phyloP scores from a whole-genome alignment of 2,797 vertebrate species.

The Intellagama lesueurii region DNA sequence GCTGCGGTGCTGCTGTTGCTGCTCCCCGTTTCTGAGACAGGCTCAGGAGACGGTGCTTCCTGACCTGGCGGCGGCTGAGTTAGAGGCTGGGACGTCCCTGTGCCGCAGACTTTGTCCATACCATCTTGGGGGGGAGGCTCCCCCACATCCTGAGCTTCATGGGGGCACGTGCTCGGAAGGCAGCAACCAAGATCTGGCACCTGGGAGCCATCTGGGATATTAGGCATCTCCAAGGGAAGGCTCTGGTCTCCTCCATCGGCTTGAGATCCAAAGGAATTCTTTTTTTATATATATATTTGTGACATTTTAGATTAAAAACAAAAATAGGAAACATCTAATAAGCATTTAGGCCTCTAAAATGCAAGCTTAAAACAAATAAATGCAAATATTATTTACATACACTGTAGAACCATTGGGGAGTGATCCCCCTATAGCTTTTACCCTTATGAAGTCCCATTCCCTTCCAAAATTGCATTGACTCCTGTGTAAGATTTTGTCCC shows the following conservation, averaged over 20 bases:
- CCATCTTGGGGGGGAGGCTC: neutral
- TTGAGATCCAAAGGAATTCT: neutral
- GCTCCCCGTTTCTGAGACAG: slow-evolving; percentile 13
- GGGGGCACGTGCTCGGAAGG: neutral
- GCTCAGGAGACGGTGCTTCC: neutral
- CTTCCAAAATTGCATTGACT: no score
- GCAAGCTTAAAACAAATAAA: no score
- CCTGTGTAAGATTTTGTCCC: no score
- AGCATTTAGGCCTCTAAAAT: no score
- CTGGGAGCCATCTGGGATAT: neutral
- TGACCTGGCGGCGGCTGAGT: neutral
- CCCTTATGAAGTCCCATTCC: no score
- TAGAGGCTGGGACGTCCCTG: neutral
- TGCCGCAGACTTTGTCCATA: neutral
- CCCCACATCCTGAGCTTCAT: neutral
- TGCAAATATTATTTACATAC: no score
- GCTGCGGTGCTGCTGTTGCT: slow-evolving; percentile 49
- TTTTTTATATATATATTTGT: no score
- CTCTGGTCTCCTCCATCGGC: neutral
- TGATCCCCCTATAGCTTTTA: no score
- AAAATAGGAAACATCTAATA: no score
- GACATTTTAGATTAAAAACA: no score
- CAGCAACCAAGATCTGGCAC: fast-evolving
- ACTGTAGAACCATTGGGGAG: no score
- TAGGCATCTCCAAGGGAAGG: neutral